A percentile compares a stretch with the other conserved stretches of the same genome.
These are phyloP conservation scores for Erebia aethiops DNA, from an alignment of 2,888 invertebrate species.

Conservation along the genomic window DNA sequence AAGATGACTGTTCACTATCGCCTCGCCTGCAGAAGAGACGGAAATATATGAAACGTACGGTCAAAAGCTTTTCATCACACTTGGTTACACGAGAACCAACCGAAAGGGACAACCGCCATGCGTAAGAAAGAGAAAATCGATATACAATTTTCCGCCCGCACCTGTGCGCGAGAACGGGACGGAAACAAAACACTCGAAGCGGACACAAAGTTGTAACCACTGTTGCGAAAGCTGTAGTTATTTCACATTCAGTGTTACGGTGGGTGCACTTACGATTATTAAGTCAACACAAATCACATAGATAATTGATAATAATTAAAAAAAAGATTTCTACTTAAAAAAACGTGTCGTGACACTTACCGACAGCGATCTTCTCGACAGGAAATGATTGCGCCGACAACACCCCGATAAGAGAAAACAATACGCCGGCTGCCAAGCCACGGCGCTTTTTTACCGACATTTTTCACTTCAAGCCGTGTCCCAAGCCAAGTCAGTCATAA, in stretches of 20 bases:
- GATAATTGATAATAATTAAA: not conserved
- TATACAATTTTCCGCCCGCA: conserved; percentile 48
- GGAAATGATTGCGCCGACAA: conserved; percentile 67
- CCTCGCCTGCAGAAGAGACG: too few species aligned
- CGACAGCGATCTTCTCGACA: conserved; percentile 77
- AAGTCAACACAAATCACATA: not conserved
- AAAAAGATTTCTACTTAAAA: conserved; percentile 30
- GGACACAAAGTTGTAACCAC: conserved; percentile 17
- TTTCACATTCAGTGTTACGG: not conserved
- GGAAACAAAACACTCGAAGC: conserved; percentile 51
- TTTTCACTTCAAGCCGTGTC: conserved; percentile 31
- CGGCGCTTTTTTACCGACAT: conserved; percentile 49
- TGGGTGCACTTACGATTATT: not conserved
- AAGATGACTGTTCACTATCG: too few species aligned
- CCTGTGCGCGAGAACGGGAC: conserved; percentile 51
- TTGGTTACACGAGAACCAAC: conserved; percentile 36
- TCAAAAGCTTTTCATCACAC: conserved; percentile 34
- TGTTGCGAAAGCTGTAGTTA: not conserved
- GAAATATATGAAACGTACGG: conserved; percentile 26
- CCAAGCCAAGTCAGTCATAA: conserved; percentile 26
- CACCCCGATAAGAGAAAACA: conserved; percentile 60
- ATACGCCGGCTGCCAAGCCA: conserved; percentile 53
- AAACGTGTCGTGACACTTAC: conserved; percentile 58
- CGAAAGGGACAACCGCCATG: conserved; percentile 49
- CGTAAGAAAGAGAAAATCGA: conserved; percentile 61